A percentile compares a stretch with the other conserved stretches of the same genome.
phyloP scores from a whole-genome alignment of 1,140 invertebrate species.

The Eriosoma lanigerum region DNA sequence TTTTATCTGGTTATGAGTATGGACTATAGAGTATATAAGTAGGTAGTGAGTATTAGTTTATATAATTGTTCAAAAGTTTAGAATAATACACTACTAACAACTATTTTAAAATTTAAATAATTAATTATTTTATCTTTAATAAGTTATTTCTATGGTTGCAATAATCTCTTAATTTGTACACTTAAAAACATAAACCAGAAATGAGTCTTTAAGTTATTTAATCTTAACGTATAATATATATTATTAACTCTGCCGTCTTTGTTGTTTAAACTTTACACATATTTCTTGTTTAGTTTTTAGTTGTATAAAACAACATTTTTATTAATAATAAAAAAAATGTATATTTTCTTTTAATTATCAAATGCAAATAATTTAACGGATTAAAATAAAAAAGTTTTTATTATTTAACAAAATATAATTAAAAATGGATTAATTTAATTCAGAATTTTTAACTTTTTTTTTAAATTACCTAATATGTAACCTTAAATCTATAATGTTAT shows the following conservation, averaged over 20 bases:
- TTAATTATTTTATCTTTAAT: background rate
- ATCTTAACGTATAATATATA: background rate
- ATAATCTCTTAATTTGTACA: conserved; percentile 7
- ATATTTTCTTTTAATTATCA: conserved; percentile 36
- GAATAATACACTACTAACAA: no score
- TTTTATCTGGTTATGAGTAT: no score
- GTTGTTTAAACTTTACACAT: background rate
- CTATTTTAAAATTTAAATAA: background rate
- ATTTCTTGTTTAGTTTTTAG: background rate
- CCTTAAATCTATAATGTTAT: no score
- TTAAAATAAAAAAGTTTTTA: conserved; percentile 11
- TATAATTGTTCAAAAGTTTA: no score
- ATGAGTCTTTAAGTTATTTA: conserved; percentile 23
- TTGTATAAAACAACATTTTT: background rate
- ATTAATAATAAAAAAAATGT: no score
- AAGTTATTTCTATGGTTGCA: background rate
- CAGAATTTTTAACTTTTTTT: no score
- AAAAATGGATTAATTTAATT: no score
- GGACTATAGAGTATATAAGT: no score
- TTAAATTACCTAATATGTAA: no score
- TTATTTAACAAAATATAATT: no score
- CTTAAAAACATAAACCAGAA: background rate
- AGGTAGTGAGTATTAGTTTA: no score
- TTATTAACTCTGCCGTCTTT: background rate
- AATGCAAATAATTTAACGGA: background rate